Percentiles rank a stretch among this genome's conserved stretches.
Conservation (phyloP, 2,113 vertebrate genomes). For the Origma solitaria region DNA sequence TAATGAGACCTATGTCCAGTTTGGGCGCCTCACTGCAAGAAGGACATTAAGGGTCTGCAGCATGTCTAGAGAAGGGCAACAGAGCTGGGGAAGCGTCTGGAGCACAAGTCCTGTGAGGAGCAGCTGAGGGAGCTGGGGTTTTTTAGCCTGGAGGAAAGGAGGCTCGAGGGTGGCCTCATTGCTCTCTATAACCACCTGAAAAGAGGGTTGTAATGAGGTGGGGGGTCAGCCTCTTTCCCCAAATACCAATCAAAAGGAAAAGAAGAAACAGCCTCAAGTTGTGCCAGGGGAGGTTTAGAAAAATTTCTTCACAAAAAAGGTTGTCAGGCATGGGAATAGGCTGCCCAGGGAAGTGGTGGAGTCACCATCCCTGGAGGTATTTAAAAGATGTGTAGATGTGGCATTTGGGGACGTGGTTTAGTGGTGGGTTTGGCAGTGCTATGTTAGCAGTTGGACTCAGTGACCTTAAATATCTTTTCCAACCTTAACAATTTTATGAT, state of each 20-base stretch:
- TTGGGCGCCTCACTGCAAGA: background rate
- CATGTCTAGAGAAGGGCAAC: fast-evolving
- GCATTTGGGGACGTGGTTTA: fast-evolving
- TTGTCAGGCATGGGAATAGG: background rate
- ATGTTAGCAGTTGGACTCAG: background rate
- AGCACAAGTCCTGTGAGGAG: background rate
- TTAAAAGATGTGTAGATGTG: background rate
- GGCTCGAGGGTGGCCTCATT: fast-evolving
- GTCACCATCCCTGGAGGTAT: background rate
- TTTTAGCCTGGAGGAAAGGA: background rate
- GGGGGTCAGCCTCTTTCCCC: background rate
- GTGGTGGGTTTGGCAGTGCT: background rate
- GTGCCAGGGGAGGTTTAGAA: background rate
- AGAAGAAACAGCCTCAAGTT: background rate
- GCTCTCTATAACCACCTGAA: background rate
- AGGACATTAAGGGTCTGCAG: background rate
- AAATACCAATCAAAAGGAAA: background rate
- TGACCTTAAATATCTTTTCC: background rate
- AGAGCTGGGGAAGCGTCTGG: background rate
- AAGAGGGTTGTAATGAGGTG: background rate
- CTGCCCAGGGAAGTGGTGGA: background rate
- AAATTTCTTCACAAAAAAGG: background rate
- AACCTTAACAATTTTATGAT: background rate
- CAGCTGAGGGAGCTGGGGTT: background rate
- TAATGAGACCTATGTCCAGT: too few species aligned